Conservation (phyloP, 2,797 vertebrate species). For the Fistularia commersonii region DNA sequence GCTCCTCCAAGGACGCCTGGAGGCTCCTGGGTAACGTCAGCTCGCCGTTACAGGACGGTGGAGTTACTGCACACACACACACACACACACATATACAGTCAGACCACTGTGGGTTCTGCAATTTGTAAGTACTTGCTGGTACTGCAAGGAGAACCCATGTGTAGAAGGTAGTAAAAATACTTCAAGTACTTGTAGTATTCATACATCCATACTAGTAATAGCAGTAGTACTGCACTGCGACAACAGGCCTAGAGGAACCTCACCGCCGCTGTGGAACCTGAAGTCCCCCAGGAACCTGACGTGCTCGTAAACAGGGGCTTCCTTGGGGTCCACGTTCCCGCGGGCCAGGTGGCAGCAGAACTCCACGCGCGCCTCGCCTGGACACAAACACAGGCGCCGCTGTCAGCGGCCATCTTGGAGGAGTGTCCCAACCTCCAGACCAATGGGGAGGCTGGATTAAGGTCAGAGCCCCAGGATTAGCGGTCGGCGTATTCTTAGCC, state of each 20-base stretch:
- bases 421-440: too few species aligned
- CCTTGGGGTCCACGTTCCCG: conserved; percentile 79
- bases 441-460: conserved; percentile 68
- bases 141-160: too few species aligned
- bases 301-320: conserved; percentile 82
- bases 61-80: conserved; percentile 75
- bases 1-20: conserved; percentile 83
- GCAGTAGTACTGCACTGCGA: too few species aligned
- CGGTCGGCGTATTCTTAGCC: conserved; percentile 78
- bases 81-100: conserved; percentile 23
- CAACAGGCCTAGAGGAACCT: too few species aligned
- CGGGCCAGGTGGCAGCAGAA: conserved; percentile 93
- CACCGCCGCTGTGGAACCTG: conserved; percentile 88
- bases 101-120: too few species aligned
- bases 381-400: conserved; percentile 1
- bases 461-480: conserved; percentile 73
- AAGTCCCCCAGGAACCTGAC: conserved; percentile 92
- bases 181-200: too few species aligned
- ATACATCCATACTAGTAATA: too few species aligned
- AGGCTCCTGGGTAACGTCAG: conserved; percentile 77
- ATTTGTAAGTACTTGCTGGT: too few species aligned
- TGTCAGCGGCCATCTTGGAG: conserved; percentile 34
- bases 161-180: too few species aligned
- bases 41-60: conserved; percentile 82
- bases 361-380: conserved; percentile 84